Conservation (phyloP, 2,113 vertebrate genomes). For the Petrocephalus zakoni region DNA sequence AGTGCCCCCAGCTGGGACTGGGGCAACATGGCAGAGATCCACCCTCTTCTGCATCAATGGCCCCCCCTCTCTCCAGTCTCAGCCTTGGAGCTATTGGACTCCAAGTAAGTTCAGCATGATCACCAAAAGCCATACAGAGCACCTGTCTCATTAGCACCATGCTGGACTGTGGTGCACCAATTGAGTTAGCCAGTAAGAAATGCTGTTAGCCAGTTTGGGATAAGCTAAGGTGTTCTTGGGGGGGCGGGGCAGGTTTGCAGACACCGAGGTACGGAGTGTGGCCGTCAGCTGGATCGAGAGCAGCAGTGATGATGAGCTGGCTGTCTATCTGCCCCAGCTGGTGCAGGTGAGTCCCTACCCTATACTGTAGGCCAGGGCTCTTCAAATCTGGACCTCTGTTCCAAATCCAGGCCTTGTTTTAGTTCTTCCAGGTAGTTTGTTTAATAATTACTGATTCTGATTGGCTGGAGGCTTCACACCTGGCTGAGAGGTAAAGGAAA, state of each 20-base stretch:
- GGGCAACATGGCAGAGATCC: constrained; percentile 81
- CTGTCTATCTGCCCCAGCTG: constrained; percentile 89
- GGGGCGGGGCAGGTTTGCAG: constrained; percentile 76
- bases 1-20: constrained; percentile 91
- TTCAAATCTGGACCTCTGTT: too few relatives aligned
- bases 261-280: constrained; percentile 78
- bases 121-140: not conserved
- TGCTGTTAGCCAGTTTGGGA: not conserved
- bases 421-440: too few relatives aligned
- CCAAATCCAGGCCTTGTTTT: too few relatives aligned
- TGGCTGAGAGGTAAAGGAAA: too few relatives aligned
- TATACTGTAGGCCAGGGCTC: too few relatives aligned
- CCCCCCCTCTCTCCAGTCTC: constrained; percentile 74
- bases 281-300: constrained; percentile 85
- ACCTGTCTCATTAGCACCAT: not conserved
- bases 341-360: constrained; percentile 71
- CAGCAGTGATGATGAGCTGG: constrained; percentile 86
- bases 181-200: not conserved
- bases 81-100: constrained; percentile 87
- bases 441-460: too few relatives aligned
- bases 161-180: not conserved
- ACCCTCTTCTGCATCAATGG: constrained; percentile 80
- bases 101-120: constrained; percentile 48
- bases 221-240: not conserved
- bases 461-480: too few relatives aligned